phyloP scores from a whole-genome alignment of 1,140 invertebrate species.

The Temnothorax nylanderi region DNA sequence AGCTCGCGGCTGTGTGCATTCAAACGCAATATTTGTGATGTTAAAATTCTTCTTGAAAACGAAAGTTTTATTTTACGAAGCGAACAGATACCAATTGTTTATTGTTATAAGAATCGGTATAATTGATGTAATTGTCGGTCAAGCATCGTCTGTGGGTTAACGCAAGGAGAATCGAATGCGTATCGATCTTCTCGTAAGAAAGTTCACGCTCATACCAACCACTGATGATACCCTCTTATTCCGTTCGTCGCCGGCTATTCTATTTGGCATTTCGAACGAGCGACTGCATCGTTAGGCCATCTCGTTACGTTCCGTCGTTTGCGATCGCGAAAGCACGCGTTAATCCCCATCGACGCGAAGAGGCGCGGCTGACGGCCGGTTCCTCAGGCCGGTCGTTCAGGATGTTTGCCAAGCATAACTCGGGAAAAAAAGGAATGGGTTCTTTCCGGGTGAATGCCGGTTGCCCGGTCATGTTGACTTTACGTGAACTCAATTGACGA shows the following conservation, averaged over 20 bases:
- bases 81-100: not conserved
- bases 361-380: slow-evolving; percentile 8
- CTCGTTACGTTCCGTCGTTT: slow-evolving; percentile 20
- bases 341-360: not conserved
- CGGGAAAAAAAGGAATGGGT: not conserved
- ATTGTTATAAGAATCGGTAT: not conserved
- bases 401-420: slow-evolving; percentile 24
- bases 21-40: slow-evolving; percentile 2
- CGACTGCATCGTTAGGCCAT: slow-evolving; percentile 12
- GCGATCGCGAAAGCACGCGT: slow-evolving; percentile 5
- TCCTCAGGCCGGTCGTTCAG: slow-evolving; percentile 24
- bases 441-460: slow-evolving; percentile 40
- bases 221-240: slow-evolving; percentile 19
- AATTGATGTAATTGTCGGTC: slow-evolving; percentile 4
- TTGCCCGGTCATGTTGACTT: slow-evolving; percentile 13
- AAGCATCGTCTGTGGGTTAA: not conserved
- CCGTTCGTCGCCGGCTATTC: not conserved
- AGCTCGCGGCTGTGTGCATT: not conserved
- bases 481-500: not conserved
- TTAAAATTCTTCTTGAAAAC: not conserved
- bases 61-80: not conserved
- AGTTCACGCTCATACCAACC: not conserved
- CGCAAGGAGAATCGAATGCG: not conserved
- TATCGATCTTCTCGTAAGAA: not conserved
- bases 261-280: slow-evolving; percentile 31